Percentiles rank a stretch among this genome's conserved stretches.
These are phyloP conservation scores for Hymenopus coronatus DNA, from an alignment of 2,888 invertebrate species.

Conservation along the genomic window DNA sequence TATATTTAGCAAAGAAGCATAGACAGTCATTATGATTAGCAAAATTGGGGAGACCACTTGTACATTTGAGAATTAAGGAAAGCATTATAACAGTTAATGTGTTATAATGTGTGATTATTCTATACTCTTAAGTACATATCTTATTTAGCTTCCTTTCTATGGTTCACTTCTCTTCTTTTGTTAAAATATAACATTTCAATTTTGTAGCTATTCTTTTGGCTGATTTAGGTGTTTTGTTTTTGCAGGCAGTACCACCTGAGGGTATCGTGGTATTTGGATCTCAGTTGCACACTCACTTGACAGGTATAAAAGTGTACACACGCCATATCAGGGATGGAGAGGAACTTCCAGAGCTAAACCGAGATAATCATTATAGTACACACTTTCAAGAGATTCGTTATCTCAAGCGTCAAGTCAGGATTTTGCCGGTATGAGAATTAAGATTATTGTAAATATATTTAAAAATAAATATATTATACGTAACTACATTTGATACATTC, in stretches of 20 bases:
- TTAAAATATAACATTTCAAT: no score
- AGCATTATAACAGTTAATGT: no score
- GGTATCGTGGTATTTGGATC: slow-evolving; percentile 94
- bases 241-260: slow-evolving; percentile 69
- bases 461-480: neutral
- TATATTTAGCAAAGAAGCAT: no score
- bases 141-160: no score
- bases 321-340: slow-evolving; percentile 78
- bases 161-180: no score
- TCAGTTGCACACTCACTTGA: slow-evolving; percentile 94
- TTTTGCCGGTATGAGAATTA: slow-evolving; percentile 70
- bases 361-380: slow-evolving; percentile 93
- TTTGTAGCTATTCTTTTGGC: neutral
- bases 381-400: slow-evolving; percentile 94
- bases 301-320: slow-evolving; percentile 80
- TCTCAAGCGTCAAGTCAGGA: slow-evolving; percentile 71
- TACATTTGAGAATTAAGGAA: no score
- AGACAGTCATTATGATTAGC: no score
- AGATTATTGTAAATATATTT: neutral
- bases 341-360: slow-evolving; percentile 80
- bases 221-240: slow-evolving; percentile 22
- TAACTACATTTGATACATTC: no score
- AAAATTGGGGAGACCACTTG: no score
- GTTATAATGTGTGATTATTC: no score
- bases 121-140: no score